Evolutionary conservation across 2,797 vertebrate species (phyloP), one percentile per base, ranked within the genome.

Genomic region (Acanthurus lineatus): DNA sequence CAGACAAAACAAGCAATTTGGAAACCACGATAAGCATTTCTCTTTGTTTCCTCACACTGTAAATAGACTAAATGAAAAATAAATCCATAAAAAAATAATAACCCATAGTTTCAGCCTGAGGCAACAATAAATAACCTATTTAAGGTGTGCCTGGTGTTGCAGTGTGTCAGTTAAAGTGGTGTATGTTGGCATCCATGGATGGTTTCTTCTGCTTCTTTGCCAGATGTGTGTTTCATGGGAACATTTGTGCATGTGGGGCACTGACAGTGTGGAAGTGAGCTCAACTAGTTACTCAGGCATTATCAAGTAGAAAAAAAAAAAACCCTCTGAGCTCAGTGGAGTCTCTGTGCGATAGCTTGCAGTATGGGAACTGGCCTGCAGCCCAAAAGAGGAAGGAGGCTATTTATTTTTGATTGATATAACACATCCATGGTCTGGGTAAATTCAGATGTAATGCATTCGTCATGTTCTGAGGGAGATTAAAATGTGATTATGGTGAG

Each of bases 141-240:
- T 56, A 38, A 3, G 11, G 65, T 48, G 17, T 52, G 17, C 11
- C 14, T 68, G 7, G 73, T 65, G 15, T 20, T 52, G 15, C 32
- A 42, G 17, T 17, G n/a, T 19, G 35, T 12, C 28, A 56, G 51
- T 45, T 35, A 0, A 12, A 16, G 45, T 57, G 20, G 49, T 59
- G 59, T 54, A 22, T 38, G 17, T 59, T 54, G 40, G 12, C 3
- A 19, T 35, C 32, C 25, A 51, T n/a, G 14, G 47, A 73, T 17
- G 12, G 48, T 57, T 73, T 84, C 85, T 84, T 66, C 78, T 35
- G 56, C 72, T 42, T 68, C 17, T 51, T 85, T 76, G 69, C 81
- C 81, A 79, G 63, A 75, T 76, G 77, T 86, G 45, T 63, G 79
- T 85, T 84, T 82, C 84, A 83, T 87, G 84, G 77, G 81, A 88